Percentiles rank a stretch among this genome's conserved stretches.
Conservation (phyloP, 2,113 vertebrate species). For the Heterochromis multidens region DNA sequence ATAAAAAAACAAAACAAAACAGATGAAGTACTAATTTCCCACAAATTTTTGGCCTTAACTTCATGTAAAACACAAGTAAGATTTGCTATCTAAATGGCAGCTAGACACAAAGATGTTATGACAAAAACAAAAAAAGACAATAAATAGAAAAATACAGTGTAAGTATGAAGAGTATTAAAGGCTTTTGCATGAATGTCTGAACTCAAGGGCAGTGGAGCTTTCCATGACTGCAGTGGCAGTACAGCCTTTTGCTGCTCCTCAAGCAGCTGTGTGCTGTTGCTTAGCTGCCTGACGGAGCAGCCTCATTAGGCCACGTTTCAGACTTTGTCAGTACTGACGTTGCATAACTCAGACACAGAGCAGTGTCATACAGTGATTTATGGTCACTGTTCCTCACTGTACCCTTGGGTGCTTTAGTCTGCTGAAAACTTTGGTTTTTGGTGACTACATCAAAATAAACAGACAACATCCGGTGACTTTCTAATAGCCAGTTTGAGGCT, state of each 20-base stretch:
- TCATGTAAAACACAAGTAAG: background rate
- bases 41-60: background rate
- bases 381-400: slow-evolving; percentile 50
- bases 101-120: background rate
- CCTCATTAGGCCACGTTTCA: slow-evolving; percentile 61
- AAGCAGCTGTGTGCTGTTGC: slow-evolving; percentile 31
- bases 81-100: background rate
- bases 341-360: slow-evolving; percentile 41
- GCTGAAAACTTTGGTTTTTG: slow-evolving; percentile 53
- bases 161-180: background rate
- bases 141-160: background rate
- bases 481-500: slow-evolving; percentile 22
- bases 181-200: background rate
- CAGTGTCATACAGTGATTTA: slow-evolving; percentile 61
- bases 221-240: slow-evolving; percentile 24
- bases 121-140: background rate
- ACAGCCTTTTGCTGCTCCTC: slow-evolving; percentile 16
- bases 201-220: slow-evolving; percentile 11
- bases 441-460: slow-evolving; percentile 60
- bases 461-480: slow-evolving; percentile 29
- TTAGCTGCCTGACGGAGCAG: slow-evolving; percentile 34
- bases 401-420: slow-evolving; percentile 44
- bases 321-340: slow-evolving; percentile 52
- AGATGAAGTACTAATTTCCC: background rate
- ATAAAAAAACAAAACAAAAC: background rate